A percentile compares a stretch with the other conserved stretches of the same genome.
Conservation (phyloP, 2,113 vertebrate species). For the Furnarius figulus region DNA sequence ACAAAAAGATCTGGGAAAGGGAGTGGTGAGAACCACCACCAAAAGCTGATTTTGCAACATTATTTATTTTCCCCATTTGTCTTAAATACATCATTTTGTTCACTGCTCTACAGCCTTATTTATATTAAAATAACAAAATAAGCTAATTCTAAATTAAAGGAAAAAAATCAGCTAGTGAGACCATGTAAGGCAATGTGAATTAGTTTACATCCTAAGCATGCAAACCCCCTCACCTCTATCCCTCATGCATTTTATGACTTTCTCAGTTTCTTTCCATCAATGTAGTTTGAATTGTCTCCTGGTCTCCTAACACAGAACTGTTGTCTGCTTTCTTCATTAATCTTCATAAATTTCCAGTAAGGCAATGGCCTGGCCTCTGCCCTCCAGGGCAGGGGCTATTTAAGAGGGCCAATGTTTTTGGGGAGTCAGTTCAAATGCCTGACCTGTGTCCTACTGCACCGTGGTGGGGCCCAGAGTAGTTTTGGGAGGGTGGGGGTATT, state of each 20-base stretch:
- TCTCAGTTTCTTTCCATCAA: conserved; percentile 21
- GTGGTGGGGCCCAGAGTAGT: background rate
- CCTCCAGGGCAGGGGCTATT: background rate
- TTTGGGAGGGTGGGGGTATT: background rate
- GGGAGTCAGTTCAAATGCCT: background rate
- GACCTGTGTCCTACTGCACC: background rate
- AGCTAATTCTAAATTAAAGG: background rate
- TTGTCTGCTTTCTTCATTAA: conserved; percentile 39
- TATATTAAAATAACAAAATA: background rate
- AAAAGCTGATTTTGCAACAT: background rate
- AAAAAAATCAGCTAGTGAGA: background rate
- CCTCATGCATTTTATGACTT: background rate
- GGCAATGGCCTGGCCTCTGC: conserved; percentile 13
- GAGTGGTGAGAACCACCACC: background rate
- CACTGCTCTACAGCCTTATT: background rate
- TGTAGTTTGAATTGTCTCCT: conserved; percentile 23
- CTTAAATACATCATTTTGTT: background rate
- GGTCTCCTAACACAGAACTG: conserved; percentile 4
- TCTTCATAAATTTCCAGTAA: conserved; percentile 54
- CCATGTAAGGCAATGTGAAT: background rate
- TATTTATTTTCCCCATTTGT: background rate
- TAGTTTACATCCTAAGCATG: background rate
- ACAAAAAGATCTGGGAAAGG: background rate
- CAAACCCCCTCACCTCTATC: background rate
- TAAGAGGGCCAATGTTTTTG: conserved; percentile 13